Evolutionary conservation across 2,797 vertebrate species (phyloP).

Genomic region (Lepus oiostolus): DNA sequence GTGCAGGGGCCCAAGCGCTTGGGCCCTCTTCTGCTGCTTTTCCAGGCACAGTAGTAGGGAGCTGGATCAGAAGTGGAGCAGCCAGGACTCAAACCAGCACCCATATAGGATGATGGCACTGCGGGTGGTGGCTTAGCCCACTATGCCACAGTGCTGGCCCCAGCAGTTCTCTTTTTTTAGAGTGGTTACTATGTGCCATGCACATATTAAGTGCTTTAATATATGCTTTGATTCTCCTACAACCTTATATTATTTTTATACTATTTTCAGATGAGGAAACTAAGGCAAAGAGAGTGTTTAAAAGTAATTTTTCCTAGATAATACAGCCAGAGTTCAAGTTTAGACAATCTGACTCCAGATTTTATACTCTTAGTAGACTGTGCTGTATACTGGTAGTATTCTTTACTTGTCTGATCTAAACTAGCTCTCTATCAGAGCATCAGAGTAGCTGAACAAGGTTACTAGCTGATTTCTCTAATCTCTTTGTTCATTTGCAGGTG

Average conservation of each 20-base stretch:
- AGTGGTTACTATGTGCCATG: neutral
- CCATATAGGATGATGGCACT: too few species aligned
- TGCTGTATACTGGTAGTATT: neutral
- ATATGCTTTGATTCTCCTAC: neutral
- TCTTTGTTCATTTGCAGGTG: conserved; percentile 84
- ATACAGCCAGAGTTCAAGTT: neutral
- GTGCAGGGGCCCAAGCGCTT: too few species aligned
- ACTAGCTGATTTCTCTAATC: conserved; percentile 21
- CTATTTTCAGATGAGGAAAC: conserved; percentile 27
- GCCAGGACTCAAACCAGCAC: too few species aligned
- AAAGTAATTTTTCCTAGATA: neutral
- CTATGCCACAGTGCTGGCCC: too few species aligned
- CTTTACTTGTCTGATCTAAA: neutral
- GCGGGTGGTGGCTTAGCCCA: too few species aligned
- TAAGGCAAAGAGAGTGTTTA: conserved; percentile 6
- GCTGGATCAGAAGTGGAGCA: too few species aligned
- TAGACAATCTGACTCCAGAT: neutral
- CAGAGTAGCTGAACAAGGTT: neutral
- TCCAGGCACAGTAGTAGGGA: too few species aligned
- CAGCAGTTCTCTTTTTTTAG: neutral
- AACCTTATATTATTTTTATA: neutral
- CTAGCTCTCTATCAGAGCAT: neutral
- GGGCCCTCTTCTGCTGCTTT: too few species aligned
- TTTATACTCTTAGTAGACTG: neutral
- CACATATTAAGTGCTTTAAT: neutral